Base-by-base conservation (phyloP, 2,888 invertebrate species). In the Yponomeuta sedellus region DNA sequence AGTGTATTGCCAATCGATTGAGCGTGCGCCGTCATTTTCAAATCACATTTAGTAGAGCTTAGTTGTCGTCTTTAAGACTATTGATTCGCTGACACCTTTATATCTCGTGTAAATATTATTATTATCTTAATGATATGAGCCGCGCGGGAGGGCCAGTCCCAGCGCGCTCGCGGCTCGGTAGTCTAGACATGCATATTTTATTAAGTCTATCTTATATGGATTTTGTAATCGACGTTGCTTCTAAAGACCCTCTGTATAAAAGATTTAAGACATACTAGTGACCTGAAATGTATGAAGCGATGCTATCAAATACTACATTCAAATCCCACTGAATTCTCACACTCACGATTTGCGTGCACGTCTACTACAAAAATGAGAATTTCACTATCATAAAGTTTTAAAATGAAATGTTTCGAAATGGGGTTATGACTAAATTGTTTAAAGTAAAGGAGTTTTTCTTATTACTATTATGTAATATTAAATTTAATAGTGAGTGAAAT, bases 401-500 rank as follows among this genome's bases (percentile, higher is more conserved):
- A 77, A 57, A 81, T 80, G 80, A 77, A 81, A 84, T 83, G 83
- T 81, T 85, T 87, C 79, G 83, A 82, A 84, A 85, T 84, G 83
- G 84, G 87, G 85, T 89, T 80, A 83, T 87, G 86, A 88, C 85
- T 82, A 88, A 90, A 88, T 89, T 88, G 87, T 90, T 88, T 85
- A 85, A 88, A 85, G 79, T 83, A 83, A 86, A 79, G 76, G 25
- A 78, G 78, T 84, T 88, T 86, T 71, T 88, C 85, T 86, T 87
- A 88, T 86, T 87, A 86, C 88, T 87, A 86, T 88, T 85, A 86
- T 85, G 85, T 89, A 89, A 85, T 86, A 88, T 86, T 90, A 88
- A 90, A 91, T 86, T 89, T 87, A 88, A 88, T 90, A 91, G 89
- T 85, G 91, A 91, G 91, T 91, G 91, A 88, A 89, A 87, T 86